A percentile compares a stretch with the other conserved stretches of the same genome.
Evolutionary conservation across 2,888 invertebrate genomes (phyloP).

Genomic region (Sceliomorpha sp.): DNA sequence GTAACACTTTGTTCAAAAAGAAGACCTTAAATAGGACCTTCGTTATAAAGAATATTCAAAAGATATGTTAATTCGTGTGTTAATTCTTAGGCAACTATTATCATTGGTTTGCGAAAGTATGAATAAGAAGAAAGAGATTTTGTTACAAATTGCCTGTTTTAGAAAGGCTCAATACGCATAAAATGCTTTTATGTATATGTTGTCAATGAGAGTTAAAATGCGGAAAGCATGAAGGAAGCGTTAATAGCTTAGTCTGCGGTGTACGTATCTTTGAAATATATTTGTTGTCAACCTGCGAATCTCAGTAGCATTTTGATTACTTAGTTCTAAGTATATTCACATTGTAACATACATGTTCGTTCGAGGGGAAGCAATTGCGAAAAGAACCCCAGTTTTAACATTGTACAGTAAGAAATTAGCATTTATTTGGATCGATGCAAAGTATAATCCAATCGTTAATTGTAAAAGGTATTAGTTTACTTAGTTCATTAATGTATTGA

Average conservation of each 20-base stretch:
- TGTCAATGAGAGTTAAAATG: constrained; percentile 40
- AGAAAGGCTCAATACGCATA: constrained; percentile 32
- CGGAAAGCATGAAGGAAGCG: constrained; percentile 18
- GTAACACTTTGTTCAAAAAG: constrained; percentile 4
- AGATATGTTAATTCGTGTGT: constrained; percentile 31
- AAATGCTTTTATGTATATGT: constrained; percentile 51
- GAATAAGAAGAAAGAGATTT: constrained; percentile 28
- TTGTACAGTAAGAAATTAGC: constrained; percentile 50
- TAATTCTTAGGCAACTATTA: constrained; percentile 45
- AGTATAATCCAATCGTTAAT: constrained; percentile 24
- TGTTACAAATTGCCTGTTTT: constrained; percentile 48
- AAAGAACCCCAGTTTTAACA: constrained; percentile 31
- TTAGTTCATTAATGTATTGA: constrained; percentile 6
- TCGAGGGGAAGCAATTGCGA: constrained; percentile 32
- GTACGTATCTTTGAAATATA: constrained; percentile 25
- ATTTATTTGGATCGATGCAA: constrained; percentile 30
- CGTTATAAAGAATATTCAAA: too few relatives aligned
- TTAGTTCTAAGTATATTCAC: constrained; percentile 50
- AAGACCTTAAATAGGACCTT: too few relatives aligned
- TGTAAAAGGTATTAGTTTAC: constrained; percentile 5
- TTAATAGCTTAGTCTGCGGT: constrained; percentile 47
- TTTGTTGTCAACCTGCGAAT: constrained; percentile 40
- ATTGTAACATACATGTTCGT: constrained; percentile 47
- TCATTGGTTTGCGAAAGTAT: constrained; percentile 48
- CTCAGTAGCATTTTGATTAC: constrained; percentile 51